Percentiles rank a stretch among this genome's conserved stretches.
Conservation (phyloP, 2,113 vertebrate species). For the Centropristis striata region DNA sequence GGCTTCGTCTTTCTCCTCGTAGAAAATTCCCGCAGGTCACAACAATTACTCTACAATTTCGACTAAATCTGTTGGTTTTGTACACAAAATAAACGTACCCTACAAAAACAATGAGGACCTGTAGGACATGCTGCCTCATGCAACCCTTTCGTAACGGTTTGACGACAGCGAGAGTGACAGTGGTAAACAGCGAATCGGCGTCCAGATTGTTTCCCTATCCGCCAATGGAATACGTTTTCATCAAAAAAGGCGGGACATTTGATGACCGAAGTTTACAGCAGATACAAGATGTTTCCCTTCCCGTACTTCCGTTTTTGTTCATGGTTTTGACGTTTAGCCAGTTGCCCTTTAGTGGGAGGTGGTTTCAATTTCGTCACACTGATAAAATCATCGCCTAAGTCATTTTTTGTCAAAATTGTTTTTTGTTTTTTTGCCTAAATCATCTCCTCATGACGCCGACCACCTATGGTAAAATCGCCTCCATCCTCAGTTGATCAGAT, state of each 20-base stretch:
- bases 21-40: background rate
- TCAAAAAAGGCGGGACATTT: slow-evolving; percentile 15
- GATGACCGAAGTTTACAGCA: background rate
- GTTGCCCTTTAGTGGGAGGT: too few species aligned
- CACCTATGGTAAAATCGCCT: too few species aligned
- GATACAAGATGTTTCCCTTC: background rate
- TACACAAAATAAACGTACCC: background rate
- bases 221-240: slow-evolving; percentile 51
- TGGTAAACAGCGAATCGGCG: slow-evolving; percentile 11
- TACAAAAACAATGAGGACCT: background rate
- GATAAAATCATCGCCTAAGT: too few species aligned
- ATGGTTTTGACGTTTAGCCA: background rate
- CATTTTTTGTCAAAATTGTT: too few species aligned
- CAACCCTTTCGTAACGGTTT: slow-evolving; percentile 5
- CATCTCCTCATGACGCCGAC: too few species aligned
- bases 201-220: rapidly evolving
- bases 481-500: too few species aligned
- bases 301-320: slow-evolving; percentile 14
- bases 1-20: background rate
- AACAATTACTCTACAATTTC: rapidly evolving
- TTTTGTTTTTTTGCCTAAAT: too few species aligned
- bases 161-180: background rate
- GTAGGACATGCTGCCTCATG: background rate
- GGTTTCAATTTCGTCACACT: too few species aligned
- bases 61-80: background rate